Conservation (phyloP, 2,888 invertebrate genomes). For the Dioctria linearis region DNA sequence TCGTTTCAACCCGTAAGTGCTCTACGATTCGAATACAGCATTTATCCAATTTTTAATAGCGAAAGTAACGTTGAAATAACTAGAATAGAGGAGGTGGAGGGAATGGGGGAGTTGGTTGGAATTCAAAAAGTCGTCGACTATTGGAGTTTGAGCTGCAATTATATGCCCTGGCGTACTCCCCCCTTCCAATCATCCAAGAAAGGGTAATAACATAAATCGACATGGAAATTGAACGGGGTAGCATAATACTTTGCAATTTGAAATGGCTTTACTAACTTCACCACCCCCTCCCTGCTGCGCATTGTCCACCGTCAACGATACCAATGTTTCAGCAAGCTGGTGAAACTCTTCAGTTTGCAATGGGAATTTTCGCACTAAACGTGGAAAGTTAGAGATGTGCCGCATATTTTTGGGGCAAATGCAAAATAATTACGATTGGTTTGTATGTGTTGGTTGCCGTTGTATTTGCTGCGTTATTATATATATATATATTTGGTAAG, state of each 20-base stretch:
- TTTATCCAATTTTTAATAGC: background rate
- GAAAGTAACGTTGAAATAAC: too few relatives aligned
- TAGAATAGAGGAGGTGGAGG: too few relatives aligned
- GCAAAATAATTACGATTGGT: slow-evolving; percentile 40
- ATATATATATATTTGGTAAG: too few relatives aligned
- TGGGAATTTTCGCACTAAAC: slow-evolving; percentile 7
- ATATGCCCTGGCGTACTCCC: background rate
- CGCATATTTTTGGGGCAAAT: slow-evolving; percentile 36
- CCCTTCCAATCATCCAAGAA: background rate
- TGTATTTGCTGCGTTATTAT: background rate
- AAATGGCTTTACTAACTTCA: slow-evolving; percentile 22
- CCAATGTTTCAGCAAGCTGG: background rate
- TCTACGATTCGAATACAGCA: background rate
- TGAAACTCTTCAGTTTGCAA: slow-evolving; percentile 13
- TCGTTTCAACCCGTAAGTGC: background rate
- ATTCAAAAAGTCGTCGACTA: background rate
- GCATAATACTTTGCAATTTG: slow-evolving; percentile 34
- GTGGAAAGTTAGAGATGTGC: background rate
- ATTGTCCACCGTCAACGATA: background rate
- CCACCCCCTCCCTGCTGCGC: background rate
- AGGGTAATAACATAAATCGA: slow-evolving; percentile 37
- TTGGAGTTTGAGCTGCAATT: background rate
- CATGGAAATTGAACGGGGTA: slow-evolving; percentile 41
- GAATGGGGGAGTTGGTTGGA: background rate
- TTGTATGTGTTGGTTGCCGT: slow-evolving; percentile 9